phyloP scores from a whole-genome alignment of 2,888 invertebrate species.

The Aromia moschata region DNA sequence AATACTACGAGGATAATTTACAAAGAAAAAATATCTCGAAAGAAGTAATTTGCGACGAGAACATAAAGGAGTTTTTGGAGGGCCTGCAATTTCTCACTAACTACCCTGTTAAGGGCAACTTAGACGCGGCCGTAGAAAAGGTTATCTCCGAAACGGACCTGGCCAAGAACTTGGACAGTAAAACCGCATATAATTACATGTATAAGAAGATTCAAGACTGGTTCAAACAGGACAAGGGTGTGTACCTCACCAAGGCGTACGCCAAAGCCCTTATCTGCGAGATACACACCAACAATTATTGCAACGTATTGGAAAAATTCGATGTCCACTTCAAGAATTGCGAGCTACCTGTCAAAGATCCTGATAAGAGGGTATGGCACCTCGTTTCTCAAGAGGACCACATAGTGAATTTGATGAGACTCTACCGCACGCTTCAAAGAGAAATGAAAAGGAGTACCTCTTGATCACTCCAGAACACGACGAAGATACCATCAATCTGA shows the following conservation, averaged over 20 bases:
- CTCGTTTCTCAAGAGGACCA: background rate
- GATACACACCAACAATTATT: constrained; percentile 6
- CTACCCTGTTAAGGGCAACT: background rate
- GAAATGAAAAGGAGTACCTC: constrained; percentile 2
- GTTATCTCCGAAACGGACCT: background rate
- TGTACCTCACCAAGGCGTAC: background rate
- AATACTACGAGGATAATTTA: background rate
- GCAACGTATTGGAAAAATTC: background rate
- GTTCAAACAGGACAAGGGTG: background rate
- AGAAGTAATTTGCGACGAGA: background rate
- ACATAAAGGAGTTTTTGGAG: background rate
- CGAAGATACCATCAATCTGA: background rate
- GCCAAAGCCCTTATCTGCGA: background rate
- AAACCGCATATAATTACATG: background rate
- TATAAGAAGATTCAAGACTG: background rate
- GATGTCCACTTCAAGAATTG: constrained; percentile 9
- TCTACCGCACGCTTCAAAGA: constrained; percentile 2
- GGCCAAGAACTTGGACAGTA: background rate
- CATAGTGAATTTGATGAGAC: background rate
- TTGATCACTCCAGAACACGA: background rate
- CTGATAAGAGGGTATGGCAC: background rate
- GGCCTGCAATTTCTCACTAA: background rate
- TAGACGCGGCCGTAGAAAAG: background rate
- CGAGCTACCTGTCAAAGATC: background rate
- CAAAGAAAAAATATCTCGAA: background rate